Evolutionary conservation across 2,888 invertebrate genomes (phyloP), one percentile per base, ranked within the genome.

Genomic region (Sphecodes monilicornis): DNA sequence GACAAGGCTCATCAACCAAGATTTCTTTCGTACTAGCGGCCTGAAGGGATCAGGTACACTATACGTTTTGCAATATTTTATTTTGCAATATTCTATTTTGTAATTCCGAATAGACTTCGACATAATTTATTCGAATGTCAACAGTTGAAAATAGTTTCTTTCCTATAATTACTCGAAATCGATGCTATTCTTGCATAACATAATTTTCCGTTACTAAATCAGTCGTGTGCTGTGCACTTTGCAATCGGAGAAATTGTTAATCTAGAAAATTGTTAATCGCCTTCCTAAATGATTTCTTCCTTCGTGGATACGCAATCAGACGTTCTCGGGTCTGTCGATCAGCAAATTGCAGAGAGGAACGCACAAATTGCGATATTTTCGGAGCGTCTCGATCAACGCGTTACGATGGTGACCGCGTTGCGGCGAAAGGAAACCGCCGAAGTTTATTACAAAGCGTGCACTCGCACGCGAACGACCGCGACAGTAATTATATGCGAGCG

Each of bases 1-100:
- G 84, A 69, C 77, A 87, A 86, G 89, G 90, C 84, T 88, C 85
- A 88, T 77, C 87, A 84, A 77, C 26, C 26, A 26, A 22, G 50
- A 22, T n/a, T 46, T 36, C 36, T 46, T 46, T 46, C 3, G 4
- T 16, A 16, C 54, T 6, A 5, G 22, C n/a, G 6, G n/a, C 54
- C n/a, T 0, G 54, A 10, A 26, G 57, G 10, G 11, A 8, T 6
- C 54, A 22, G 1, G 1, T 26, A 54, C 54, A 3, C 54, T 3
- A 3, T n/a, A 3, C n/a, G 11, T 57, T 57, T 57, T 13, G 11
- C n/a, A 57, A 57, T 26, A 26, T 26, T 57, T 11, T 26, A 57
- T 43, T 43, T 43, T 43, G 43, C 43, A 43, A 43, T 43, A 22
- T n/a, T 54, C 22, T n/a, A 54, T 36, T n/a, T 22, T 50, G 18